Evolutionary conservation across 1,140 invertebrate genomes (phyloP), one percentile per base, ranked within the genome.

Genomic region (Fragariocoptes setiger): DNA sequence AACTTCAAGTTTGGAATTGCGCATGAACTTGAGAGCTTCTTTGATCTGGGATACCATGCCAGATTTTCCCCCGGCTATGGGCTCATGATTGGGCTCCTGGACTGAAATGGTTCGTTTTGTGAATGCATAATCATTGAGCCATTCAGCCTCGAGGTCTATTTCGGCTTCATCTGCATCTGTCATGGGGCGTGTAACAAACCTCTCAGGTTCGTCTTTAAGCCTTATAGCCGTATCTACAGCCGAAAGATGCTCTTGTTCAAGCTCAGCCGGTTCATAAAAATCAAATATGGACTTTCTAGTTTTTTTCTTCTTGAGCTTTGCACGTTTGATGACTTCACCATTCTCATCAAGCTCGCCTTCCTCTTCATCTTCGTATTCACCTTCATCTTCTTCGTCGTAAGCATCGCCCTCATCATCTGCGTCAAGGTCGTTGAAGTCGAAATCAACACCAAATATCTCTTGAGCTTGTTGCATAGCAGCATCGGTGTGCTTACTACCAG

Each of bases 401-500:
- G 77, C 76, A 44, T 83, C 77, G 52, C 79, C 76, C 4, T 79
- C 76, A 16, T 71, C 78, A 58, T 76, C 79, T 53, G 78, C 75
- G 21, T 73, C 71, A 62, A 92, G 85, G 49, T 92, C 85, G 47
- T 86, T 79, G 57, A 77, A 92, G 58, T 99, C 86, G 62, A 95
- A 94, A 55, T 95, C 82, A 17, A 94, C 85, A 42, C 90, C 92
- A 59, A 97, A 99, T 48, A 95, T 92, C 54, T 99, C 90, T 59
- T 95, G 85, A 40, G 90, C 90, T 60, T 95, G 83, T 68, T 95
- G 86, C 19, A 94, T 59, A 1, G 79, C 76, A 3, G 76, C 72
- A 63, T 95, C 83, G 39, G 72, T 74, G 52, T 83, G 86, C 46
- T 86, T 76, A 14, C 57, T 54, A 39, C 53, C 50, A 16, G 69